Base-by-base conservation (phyloP, 2,888 invertebrate genomes). In the Nowickia ferox region DNA sequence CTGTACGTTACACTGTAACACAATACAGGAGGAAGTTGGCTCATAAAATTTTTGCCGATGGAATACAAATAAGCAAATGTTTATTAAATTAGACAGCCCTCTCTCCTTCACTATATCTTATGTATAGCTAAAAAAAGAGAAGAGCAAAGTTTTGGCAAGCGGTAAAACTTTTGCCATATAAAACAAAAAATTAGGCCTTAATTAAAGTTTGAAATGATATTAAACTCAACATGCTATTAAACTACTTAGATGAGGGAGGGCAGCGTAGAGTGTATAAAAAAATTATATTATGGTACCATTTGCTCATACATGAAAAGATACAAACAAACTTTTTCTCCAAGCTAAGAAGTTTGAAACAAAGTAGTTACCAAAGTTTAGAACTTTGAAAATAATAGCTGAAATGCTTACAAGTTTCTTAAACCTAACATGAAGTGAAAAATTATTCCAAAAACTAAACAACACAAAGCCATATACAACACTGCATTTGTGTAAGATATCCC, bases 161-260 rank as follows among this genome's bases (percentile, higher is more conserved):
- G 65, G 57, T 8, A 46, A 71, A 22, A 22, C 42, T 38, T 17
- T 71, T 57, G 19, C 44, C 30, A 44, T 46, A 57, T 38, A 57
- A 76, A 59, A 48, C 48, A 71, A 51, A 83, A 66, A 57, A 63
- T 76, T 83, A 72, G 83, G 71, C 83, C 66, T 77, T 77, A 83
- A 83, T 77, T 77, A 83, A 83, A 83, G 51, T 77, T 65, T 51
- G 72, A 72, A 72, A 69, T 59, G 65, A 72, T 77, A 83, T 65
- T 66, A 72, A 83, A 72, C 38, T 51, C 19, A 65, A 51, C 38
- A 57, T 57, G 51, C 40, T 74, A 42, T 57, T 46, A 55, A 0
- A 38, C 30, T 9, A 55, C 11, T 72, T 38, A 13, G 30, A 22
- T 17, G n/a, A 9, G 30, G 8, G 17, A 13, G 22, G 13, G 13